Evolutionary conservation across 2,888 invertebrate species (phyloP).

Genomic region (Mycalesis mineus): DNA sequence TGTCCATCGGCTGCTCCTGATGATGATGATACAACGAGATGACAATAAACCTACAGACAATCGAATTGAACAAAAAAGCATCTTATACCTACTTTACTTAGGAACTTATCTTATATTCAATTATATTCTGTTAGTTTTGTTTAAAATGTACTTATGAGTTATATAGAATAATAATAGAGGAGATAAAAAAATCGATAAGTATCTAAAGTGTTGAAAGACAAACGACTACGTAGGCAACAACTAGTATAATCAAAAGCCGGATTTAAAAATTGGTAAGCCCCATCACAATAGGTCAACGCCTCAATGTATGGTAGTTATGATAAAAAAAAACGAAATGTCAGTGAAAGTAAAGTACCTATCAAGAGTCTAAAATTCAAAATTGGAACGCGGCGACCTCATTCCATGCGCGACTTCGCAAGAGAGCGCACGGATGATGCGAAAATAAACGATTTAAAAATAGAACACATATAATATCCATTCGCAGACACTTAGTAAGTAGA

Average conservation of each 20-base stretch:
- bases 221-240: too few species aligned
- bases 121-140: too few species aligned
- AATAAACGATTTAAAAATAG: constrained; percentile 57
- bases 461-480: constrained; percentile 24
- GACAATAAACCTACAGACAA: too few species aligned
- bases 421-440: constrained; percentile 54
- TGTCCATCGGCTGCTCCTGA: too few species aligned
- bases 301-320: constrained; percentile 5
- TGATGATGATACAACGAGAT: too few species aligned
- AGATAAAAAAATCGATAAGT: too few species aligned
- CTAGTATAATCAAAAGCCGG: background rate
- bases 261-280: background rate
- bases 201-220: too few species aligned
- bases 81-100: too few species aligned
- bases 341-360: constrained; percentile 63
- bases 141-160: too few species aligned
- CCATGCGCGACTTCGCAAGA: constrained; percentile 53
- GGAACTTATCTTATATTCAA: too few species aligned
- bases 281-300: background rate
- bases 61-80: too few species aligned
- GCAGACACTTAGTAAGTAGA: constrained; percentile 6
- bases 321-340: constrained; percentile 32
- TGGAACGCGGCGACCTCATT: constrained; percentile 71
- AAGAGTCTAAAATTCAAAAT: constrained; percentile 66
- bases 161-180: too few species aligned